These are phyloP conservation scores for Ophonus ardosiacus DNA, from an alignment of 2,888 invertebrate genomes.

Conservation along the genomic window DNA sequence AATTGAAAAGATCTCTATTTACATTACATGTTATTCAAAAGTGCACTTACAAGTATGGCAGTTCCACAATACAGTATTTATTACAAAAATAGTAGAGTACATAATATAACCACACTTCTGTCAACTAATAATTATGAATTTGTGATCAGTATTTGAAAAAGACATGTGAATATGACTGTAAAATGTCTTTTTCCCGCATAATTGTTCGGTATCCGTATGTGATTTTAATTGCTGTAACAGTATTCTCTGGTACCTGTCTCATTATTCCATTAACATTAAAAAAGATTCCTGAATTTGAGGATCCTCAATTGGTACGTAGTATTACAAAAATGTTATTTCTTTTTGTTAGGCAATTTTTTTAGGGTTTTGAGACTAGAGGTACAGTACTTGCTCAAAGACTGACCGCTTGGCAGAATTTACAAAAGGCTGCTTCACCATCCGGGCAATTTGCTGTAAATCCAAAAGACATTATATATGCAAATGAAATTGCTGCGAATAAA, in stretches of 20 bases:
- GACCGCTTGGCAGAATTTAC: conserved; percentile 90
- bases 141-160: conserved; percentile 27
- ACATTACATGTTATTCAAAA: conserved; percentile 32
- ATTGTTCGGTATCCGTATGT: conserved; percentile 84
- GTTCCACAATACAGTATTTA: conserved; percentile 21
- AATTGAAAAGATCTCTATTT: conserved; percentile 13
- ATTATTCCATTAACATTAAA: conserved; percentile 82
- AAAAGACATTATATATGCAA: conserved; percentile 76
- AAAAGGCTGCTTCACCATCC: conserved; percentile 84
- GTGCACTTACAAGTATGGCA: conserved; percentile 44
- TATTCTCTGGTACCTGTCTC: conserved; percentile 82
- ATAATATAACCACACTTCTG: conserved; percentile 46
- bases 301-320: conserved; percentile 86
- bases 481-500: conserved; percentile 71
- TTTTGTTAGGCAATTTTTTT: conserved; percentile 66
- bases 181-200: conserved; percentile 78
- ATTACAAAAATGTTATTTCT: background rate
- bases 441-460: conserved; percentile 86
- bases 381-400: conserved; percentile 88
- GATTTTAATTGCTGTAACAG: conserved; percentile 80
- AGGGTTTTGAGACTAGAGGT: conserved; percentile 96
- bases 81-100: conserved; percentile 12
- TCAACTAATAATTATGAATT: conserved; percentile 22
- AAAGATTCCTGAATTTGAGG: conserved; percentile 88
- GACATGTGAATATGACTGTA: conserved; percentile 34